Conservation (phyloP, 1,140 invertebrate genomes). For the Andrena cerasifolii region DNA sequence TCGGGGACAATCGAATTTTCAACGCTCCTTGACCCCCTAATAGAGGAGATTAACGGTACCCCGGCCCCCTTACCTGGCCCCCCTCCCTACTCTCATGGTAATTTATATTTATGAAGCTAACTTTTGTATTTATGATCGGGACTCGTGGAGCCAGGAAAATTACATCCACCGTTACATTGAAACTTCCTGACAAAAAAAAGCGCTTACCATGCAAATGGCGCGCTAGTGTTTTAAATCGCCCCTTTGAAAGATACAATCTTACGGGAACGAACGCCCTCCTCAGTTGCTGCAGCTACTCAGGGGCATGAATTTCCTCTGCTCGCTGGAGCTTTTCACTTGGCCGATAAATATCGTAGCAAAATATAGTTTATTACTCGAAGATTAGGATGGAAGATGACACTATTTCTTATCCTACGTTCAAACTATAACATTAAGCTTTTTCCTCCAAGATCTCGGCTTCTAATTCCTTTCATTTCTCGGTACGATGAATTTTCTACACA, state of each 20-base stretch:
- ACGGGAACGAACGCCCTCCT: not conserved
- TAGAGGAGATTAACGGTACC: not conserved
- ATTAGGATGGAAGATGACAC: too few species aligned
- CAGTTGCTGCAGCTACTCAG: not conserved
- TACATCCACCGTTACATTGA: conserved; percentile 1
- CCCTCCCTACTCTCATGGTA: not conserved
- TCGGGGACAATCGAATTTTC: conserved; percentile 16
- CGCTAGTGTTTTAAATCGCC: conserved; percentile 19
- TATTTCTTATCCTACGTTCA: too few species aligned
- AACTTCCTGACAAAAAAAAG: conserved; percentile 6
- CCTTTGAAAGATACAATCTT: conserved; percentile 16
- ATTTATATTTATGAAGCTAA: conserved; percentile 38
- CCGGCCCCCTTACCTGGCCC: too few species aligned
- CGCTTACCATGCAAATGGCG: conserved; percentile 30
- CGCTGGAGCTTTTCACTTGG: not conserved
- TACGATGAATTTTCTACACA: not conserved
- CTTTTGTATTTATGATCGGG: conserved; percentile 27
- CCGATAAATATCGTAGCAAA: not conserved
- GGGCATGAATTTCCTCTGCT: not conserved
- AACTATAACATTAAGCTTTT: too few species aligned
- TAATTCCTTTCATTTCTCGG: too few species aligned
- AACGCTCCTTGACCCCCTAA: not conserved
- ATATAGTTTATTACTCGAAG: not conserved
- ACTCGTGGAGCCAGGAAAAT: conserved; percentile 11
- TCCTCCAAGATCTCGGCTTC: too few species aligned